Base-by-base conservation (phyloP, 1,140 invertebrate genomes). In the Babylonia areolata region DNA sequence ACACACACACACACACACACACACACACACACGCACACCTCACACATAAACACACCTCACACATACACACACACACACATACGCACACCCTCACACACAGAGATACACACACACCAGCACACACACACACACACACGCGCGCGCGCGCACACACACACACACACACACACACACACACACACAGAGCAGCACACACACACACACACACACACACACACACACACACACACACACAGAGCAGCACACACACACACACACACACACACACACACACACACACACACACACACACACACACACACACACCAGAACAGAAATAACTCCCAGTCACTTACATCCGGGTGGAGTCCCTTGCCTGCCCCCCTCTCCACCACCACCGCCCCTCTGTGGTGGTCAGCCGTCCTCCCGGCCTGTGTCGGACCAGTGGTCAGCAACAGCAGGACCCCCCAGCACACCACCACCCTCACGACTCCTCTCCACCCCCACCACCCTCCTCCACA, bases 51-150 rank as follows among this genome's bases (percentile, higher is more conserved):
- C 58, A 28, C 58, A 64, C 58, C 58, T 12, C 58, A 64, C 58
- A 64, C 58, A 64, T 28, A 64, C 58, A 64, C 58, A 64, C 58
- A 64, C 58, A 64, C 58, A 64, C 58, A 64, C 58, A 64, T 20
- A 64, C 58, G 23, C 58, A 64, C 58, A 64, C 58, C 9, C 58
- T 12, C 58, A 64, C 58, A 28, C 58, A 64, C 58, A 64, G 9
- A 28, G 9, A 64, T 20, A 64, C 58, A 64, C 58, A 64, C 58
- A 64, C 58, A 64, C 58, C 9, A 6, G 20, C 58, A 64, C 58
- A 28, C 58, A 64, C 58, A 64, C 58, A 28, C 58, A 64, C 58
- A 28, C 20, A 64, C 58, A 28, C 58, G 20, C 58, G 20, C 20
- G 3, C 20, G 28, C 20, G 28, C 58, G 23, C 58, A 64, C 58